Evolutionary conservation across 2,113 vertebrate genomes (phyloP), one percentile per base, ranked within the genome.

Genomic region (Origma solitaria): DNA sequence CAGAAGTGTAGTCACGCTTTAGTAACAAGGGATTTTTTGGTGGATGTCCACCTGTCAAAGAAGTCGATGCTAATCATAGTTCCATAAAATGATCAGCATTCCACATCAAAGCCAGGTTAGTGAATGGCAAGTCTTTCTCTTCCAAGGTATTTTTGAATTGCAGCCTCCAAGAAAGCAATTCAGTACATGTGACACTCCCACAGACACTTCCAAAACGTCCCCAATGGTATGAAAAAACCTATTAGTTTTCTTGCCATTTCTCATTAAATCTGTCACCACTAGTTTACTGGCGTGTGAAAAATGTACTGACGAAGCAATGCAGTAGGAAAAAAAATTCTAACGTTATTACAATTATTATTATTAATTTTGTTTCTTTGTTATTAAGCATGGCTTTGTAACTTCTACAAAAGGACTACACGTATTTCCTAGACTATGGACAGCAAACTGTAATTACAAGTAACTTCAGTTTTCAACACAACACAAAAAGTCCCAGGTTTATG

Each of bases 141-240:
- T 95, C 64, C 79, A 44, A 86, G 62, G 68, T 58, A 88, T 84
- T 95, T 94, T 88, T 93, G 92, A 95, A 91, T 66, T 78, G 70
- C 47, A 72, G 68, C 44, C 85, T 95, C 88, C 69, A 91, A 95
- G 81, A 86, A 69, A 94, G 92, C 88, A 91, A 82, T 42, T 92
- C 18, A 23, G 20, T 64, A 37, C 5, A 2, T 6, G 25, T 23
- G 7, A 64, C 14, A 65, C 31, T 76, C 16, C 15, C 44, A 72
- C 21, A 56, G n/a, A 76, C 22, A 27, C 17, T 62, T 87, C 47
- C 28, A 69, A 73, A 83, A 80, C 0, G 1, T 37, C 44, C 15
- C 25, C 40, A 73, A 4, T 11, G 4, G 22, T 21, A 84, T 6
- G 17, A 40, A 71, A 88, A 85, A 70, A n/a, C 1, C 11, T 27